Base-by-base conservation (phyloP, 2,113 vertebrate species). In the Cichladusa arquata region DNA sequence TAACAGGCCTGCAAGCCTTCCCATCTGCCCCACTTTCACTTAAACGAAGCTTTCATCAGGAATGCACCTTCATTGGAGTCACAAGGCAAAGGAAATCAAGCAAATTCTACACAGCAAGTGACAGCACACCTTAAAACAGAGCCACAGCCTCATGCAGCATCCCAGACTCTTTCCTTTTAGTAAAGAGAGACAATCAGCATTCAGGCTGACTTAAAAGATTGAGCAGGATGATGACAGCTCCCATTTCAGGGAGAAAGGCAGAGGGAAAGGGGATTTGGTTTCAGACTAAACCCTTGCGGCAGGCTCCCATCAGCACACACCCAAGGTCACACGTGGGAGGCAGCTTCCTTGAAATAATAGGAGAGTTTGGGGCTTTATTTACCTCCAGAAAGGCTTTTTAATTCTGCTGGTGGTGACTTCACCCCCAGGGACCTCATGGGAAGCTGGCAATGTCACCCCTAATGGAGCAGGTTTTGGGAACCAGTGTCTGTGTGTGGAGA, bases 171-270 rank as follows among this genome's bases (percentile, higher is more conserved):
- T 82, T 74, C 44, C 56, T 90, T 88, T 95, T 72, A 88, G 54
- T 65, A 42, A 85, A 69, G 10, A 12, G 28, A 96, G 70, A 90
- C 71, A 93, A 72, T 22, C 3, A 2, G 85, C 78, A 88, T 96
- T 96, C 95, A 96, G 83, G 38, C 18, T 0, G 61, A 96, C 96
- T 96, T 97, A 96, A 96, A 93, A 97, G 94, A 88, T 54, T 90
- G 95, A 90, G 57, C 69, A 84, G 86, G 29, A 91, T 1, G 86
- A 96, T 96, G 97, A 97, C 95, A 98, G 96, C 88, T 97, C 61
- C 87, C 57, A 86, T 95, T 96, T 70, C 28, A 6, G 28, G 64
- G 50, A 92, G 81, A 97, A 94, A 95, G 60, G 77, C 61, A 92
- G 62, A 92, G 81, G 61, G 87, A 86, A 65, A 93, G 11, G 31